Evolutionary conservation across 2,797 vertebrate species (phyloP).

Genomic region (Acipenser transmontanus): DNA sequence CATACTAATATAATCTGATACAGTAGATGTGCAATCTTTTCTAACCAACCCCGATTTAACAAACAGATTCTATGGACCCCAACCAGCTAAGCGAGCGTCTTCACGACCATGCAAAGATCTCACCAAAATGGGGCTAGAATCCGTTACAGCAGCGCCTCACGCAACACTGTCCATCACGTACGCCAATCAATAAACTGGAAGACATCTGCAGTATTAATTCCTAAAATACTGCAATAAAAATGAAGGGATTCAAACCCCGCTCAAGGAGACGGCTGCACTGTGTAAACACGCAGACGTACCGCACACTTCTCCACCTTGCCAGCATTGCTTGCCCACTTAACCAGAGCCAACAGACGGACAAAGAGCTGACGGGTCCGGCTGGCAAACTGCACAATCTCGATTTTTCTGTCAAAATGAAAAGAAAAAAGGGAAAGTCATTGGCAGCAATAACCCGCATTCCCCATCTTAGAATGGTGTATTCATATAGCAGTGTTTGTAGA

Average conservation of each 20-base stretch:
- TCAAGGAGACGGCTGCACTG: background rate
- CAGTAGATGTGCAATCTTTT: too few species aligned
- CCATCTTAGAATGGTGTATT: background rate
- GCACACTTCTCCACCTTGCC: constrained; percentile 98
- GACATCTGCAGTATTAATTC: background rate
- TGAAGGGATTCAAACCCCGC: background rate
- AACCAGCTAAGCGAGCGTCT: too few species aligned
- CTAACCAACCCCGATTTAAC: too few species aligned
- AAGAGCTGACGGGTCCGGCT: constrained; percentile 95
- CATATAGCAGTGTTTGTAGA: too few species aligned
- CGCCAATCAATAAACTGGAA: background rate
- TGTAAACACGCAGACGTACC: constrained; percentile 59
- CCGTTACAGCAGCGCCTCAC: too few species aligned
- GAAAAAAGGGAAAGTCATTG: background rate
- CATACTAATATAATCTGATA: too few species aligned
- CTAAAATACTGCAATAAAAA: background rate
- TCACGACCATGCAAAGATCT: too few species aligned
- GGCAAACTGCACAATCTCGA: constrained; percentile 97
- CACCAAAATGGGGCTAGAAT: too few species aligned
- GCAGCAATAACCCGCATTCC: background rate
- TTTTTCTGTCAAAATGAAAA: constrained; percentile 72
- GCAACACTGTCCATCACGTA: too few species aligned
- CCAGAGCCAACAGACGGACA: constrained; percentile 86
- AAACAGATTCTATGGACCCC: too few species aligned
- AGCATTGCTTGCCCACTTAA: constrained; percentile 98